Evolutionary conservation across 2,113 vertebrate species (phyloP).

Genomic region (Planiliza haematocheilus): DNA sequence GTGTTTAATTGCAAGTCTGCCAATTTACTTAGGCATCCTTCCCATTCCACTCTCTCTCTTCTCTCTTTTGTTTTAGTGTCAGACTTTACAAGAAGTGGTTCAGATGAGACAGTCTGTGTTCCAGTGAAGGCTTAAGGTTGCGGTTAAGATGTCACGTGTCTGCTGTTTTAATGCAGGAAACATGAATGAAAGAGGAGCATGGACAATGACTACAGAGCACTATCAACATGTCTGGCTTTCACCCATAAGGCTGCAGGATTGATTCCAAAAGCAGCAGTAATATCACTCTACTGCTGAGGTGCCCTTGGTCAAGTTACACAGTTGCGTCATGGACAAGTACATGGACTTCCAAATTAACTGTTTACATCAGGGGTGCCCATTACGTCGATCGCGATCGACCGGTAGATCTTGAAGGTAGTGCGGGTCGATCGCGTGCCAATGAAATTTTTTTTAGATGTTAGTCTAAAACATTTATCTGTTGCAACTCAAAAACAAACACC

Average conservation of each 20-base stretch:
- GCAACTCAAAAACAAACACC: too few relatives aligned
- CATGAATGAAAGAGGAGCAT: slow-evolving; percentile 5
- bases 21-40: slow-evolving; percentile 20
- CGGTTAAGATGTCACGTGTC: slow-evolving; percentile 22
- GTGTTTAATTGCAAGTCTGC: slow-evolving; percentile 40
- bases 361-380: too few relatives aligned
- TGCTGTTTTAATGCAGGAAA: slow-evolving; percentile 33
- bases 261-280: slow-evolving; percentile 11
- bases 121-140: slow-evolving; percentile 11
- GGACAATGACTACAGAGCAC: neutral
- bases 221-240: slow-evolving; percentile 18
- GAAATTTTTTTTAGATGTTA: too few relatives aligned
- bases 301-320: slow-evolving; percentile 15
- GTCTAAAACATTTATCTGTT: too few relatives aligned
- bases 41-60: neutral
- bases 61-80: neutral
- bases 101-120: slow-evolving; percentile 6
- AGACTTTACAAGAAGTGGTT: neutral
- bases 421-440: too few relatives aligned
- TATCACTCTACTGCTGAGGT: slow-evolving; percentile 11
- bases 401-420: too few relatives aligned
- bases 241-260: slow-evolving; percentile 16
- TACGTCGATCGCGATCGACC: too few relatives aligned
- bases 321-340: neutral
- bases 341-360: too few relatives aligned